Conservation (phyloP, 2,113 vertebrate genomes). For the Nymphicus hollandicus region DNA sequence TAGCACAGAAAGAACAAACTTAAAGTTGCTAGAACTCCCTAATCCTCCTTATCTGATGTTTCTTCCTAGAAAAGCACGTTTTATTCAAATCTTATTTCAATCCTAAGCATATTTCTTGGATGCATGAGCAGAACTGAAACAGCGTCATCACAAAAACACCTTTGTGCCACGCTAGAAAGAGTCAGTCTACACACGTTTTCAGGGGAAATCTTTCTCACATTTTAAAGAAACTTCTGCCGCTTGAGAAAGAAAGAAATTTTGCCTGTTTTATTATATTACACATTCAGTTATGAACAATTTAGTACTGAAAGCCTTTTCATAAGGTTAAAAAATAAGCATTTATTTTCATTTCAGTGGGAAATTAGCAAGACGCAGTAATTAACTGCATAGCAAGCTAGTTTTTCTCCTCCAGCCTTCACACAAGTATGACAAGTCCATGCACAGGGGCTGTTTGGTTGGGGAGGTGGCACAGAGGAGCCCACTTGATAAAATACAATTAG, state of each 20-base stretch:
- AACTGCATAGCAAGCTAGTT: background rate
- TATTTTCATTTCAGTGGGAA: background rate
- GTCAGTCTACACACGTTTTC: background rate
- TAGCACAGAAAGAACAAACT: background rate
- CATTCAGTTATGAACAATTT: background rate
- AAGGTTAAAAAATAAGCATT: background rate
- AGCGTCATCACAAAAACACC: background rate
- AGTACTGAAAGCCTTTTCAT: background rate
- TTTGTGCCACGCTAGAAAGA: background rate
- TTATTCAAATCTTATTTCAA: background rate
- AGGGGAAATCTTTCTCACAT: background rate
- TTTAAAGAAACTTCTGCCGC: background rate
- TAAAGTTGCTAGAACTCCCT: background rate
- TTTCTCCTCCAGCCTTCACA: background rate
- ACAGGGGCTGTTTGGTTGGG: background rate
- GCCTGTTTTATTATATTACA: background rate
- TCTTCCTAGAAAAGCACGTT: background rate
- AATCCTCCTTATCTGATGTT: background rate
- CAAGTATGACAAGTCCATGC: background rate
- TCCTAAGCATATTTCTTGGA: background rate
- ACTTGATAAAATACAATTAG: background rate
- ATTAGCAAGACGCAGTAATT: background rate
- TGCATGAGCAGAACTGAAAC: background rate
- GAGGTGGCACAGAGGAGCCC: accelerated
- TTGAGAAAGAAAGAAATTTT: background rate